phyloP scores from a whole-genome alignment of 2,888 invertebrate genomes.

The Vannuccia rotundouncinata region DNA sequence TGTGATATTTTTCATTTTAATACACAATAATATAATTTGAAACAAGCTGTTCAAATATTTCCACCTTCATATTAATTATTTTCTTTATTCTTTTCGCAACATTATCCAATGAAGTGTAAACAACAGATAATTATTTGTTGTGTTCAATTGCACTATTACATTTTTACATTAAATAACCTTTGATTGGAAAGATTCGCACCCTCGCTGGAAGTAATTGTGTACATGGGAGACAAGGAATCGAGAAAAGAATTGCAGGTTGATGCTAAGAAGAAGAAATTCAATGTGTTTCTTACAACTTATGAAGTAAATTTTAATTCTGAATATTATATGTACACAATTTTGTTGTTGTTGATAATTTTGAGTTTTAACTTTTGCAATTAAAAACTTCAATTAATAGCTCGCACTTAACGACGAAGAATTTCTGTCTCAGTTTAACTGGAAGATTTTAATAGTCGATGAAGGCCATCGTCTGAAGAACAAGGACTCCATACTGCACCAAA shows the following conservation, averaged over 20 bases:
- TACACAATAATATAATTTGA: no score
- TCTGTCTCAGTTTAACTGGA: conserved; percentile 46
- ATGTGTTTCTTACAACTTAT: conserved; percentile 55
- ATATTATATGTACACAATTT: neutral
- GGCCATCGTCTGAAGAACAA: conserved; percentile 54
- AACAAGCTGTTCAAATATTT: no score
- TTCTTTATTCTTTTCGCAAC: no score
- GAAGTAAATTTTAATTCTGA: conserved; percentile 47
- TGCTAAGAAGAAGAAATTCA: conserved; percentile 44
- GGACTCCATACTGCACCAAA: conserved; percentile 50
- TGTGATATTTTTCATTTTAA: no score
- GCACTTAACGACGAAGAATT: conserved; percentile 50
- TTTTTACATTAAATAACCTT: no score
- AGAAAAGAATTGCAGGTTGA: conserved; percentile 45
- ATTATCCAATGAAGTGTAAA: neutral
- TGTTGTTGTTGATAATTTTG: no score
- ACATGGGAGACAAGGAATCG: conserved; percentile 53
- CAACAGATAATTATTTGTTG: neutral
- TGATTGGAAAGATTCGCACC: conserved; percentile 52
- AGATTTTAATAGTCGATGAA: conserved; percentile 52
- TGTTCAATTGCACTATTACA: neutral
- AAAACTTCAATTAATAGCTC: no score
- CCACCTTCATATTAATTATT: no score
- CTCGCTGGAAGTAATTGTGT: conserved; percentile 45
- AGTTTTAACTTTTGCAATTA: no score